phyloP scores from a whole-genome alignment of 2,888 invertebrate species.

The Galeopsomyia nigrocyanea region DNA sequence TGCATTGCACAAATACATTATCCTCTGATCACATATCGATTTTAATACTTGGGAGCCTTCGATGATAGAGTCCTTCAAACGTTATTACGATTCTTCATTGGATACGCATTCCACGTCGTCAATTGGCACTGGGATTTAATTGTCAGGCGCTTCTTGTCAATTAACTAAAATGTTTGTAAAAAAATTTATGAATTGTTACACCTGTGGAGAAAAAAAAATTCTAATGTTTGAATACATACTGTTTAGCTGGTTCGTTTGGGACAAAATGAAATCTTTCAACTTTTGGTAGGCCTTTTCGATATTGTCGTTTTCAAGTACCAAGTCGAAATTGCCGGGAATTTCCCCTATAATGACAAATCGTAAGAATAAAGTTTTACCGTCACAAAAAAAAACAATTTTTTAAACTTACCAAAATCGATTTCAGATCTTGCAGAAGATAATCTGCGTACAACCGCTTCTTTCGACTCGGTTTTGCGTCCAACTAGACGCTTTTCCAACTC shows the following conservation, averaged over 20 bases:
- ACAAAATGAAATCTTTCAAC: constrained; percentile 78
- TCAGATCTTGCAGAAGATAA: constrained; percentile 84
- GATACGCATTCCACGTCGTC: constrained; percentile 32
- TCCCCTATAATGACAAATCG: constrained; percentile 67
- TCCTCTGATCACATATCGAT: constrained; percentile 39
- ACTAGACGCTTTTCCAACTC: constrained; percentile 82
- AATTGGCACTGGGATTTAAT: constrained; percentile 37
- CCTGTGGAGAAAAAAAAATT: background rate
- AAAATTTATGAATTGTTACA: constrained; percentile 3
- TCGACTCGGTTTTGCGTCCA: constrained; percentile 90
- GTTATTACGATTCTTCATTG: constrained; percentile 18
- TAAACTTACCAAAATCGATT: constrained; percentile 81
- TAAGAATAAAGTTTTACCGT: background rate
- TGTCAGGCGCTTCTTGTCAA: constrained; percentile 18
- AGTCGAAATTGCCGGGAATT: constrained; percentile 84
- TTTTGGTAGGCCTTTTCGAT: constrained; percentile 84
- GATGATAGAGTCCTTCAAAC: constrained; percentile 22
- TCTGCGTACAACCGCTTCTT: constrained; percentile 85
- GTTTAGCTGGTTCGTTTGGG: constrained; percentile 71
- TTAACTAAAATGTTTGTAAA: constrained; percentile 27
- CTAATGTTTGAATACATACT: constrained; percentile 47
- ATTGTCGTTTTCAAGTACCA: constrained; percentile 85
- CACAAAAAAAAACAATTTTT: constrained; percentile 6
- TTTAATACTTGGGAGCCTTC: constrained; percentile 42
- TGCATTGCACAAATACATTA: constrained; percentile 47